A percentile compares a stretch with the other conserved stretches of the same genome.
phyloP scores from a whole-genome alignment of 2,888 invertebrate species.

The Caenorhabditis uteleia region DNA sequence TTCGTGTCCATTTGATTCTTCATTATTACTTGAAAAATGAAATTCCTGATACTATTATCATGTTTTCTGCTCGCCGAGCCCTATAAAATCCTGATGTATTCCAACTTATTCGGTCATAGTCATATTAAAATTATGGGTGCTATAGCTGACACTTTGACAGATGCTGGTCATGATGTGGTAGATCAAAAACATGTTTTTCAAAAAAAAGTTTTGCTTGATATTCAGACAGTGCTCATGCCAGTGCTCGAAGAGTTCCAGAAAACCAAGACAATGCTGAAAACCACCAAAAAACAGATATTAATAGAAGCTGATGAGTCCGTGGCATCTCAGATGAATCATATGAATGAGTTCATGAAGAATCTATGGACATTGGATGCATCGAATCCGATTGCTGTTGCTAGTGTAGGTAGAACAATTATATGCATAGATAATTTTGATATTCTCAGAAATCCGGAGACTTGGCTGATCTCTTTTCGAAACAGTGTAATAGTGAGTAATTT shows the following conservation, averaged over 20 bases:
- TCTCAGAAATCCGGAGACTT: slow-evolving; percentile 13
- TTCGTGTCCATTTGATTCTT: too few species aligned
- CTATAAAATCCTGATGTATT: slow-evolving; percentile 26
- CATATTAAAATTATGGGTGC: slow-evolving; percentile 24
- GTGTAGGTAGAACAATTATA: too few species aligned
- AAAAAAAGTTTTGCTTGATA: too few species aligned
- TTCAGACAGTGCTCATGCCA: slow-evolving; percentile 39
- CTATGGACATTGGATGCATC: slow-evolving; percentile 13
- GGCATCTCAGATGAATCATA: slow-evolving; percentile 6
- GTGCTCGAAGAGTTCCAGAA: slow-evolving; percentile 10
- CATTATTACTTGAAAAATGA: too few species aligned
- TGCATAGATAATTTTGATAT: too few species aligned
- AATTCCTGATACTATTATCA: too few species aligned
- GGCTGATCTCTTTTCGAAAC: slow-evolving; percentile 13
- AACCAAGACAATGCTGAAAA: slow-evolving; percentile 7
- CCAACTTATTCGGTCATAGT: slow-evolving; percentile 23
- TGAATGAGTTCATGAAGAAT: slow-evolving; percentile 12
- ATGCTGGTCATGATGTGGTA: slow-evolving; percentile 29
- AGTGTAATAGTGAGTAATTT: slow-evolving; percentile 28
- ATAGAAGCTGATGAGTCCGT: slow-evolving; percentile 12
- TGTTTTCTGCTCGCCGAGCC: too few species aligned
- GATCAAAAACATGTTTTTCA: too few species aligned
- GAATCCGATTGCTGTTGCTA: slow-evolving; percentile 23
- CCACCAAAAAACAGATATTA: slow-evolving; percentile 25
- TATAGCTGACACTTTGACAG: slow-evolving; percentile 13